Evolutionary conservation across 2,113 vertebrate species (phyloP), one percentile per base, ranked within the genome.

Genomic region (Xiphophorus couchianus): DNA sequence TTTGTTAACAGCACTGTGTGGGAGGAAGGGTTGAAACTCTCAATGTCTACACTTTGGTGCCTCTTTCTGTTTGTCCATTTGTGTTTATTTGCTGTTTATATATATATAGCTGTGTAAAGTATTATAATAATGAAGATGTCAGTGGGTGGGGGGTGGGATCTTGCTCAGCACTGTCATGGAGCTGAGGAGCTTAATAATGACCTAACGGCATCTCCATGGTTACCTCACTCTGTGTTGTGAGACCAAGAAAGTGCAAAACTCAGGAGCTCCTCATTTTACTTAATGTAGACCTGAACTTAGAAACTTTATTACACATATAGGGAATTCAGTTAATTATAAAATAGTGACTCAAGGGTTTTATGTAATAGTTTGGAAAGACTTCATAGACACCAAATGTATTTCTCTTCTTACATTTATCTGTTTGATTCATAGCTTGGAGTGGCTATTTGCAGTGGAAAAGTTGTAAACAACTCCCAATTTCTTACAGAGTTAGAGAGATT

Each of bases 141-240:
- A 66, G 85, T 90, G 77, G 91, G 89, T 37, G 81, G 78, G 66
- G 85, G 84, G 90, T 72, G 85, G 84, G 68, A 27, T 71, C 74
- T 15, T 81, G 73, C 89, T 79, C 82, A 79, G 83, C 76, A 62
- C 8, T 72, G 74, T 74, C 82, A 78, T 27, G 33, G 74, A 82
- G 76, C 84, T 90, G 74, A 88, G 77, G 83, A 78, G 83, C 87
- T 78, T 89, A 91, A 87, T 92, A 67, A 71, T 78, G 86, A 90
- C 86, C 75, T 73, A 79, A 78, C 83, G 77, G 37, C 73, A 73
- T 89, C 86, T 31, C 90, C 78, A 89, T 90, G 88, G 90, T 70
- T 84, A 81, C 87, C 70, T 39, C 80, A 66, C 76, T 68, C 78
- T 71, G 74, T 71, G 68, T 64, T 62, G 58, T 69, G 27, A 81